Evolutionary conservation across 2,113 vertebrate genomes (phyloP), one percentile per base, ranked within the genome.

Genomic region (Scopus umbretta): DNA sequence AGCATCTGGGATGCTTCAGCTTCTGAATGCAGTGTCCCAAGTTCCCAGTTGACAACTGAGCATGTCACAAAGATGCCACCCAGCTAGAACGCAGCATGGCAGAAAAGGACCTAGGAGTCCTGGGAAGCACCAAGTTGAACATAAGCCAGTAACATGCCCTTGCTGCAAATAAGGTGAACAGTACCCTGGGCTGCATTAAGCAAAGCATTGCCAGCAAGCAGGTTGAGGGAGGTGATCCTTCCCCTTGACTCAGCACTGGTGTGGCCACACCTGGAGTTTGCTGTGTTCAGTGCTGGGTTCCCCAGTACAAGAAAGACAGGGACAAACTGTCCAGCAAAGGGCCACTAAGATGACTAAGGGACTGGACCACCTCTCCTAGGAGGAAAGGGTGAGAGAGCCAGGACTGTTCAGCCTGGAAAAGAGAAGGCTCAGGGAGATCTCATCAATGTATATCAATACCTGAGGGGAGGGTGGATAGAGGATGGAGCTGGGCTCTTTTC

Each of bases 41-140:
- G 52, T 32, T 26, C 53, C 32, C 58, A 19, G 34, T 0, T 0
- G 0, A 50, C 58, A 55, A 10, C 11, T 1, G 3, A 79, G 36
- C 36, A 62, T 7, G n/a, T 19, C 70, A 52, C 38, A 50, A 12
- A 32, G 34, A 61, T 38, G 34, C 16, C 74, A 82, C 13, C 18
- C 30, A 38, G 17, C 38, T 40, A 40, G 61, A 80, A 72, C 1
- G 5, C 45, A 90, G 79, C 36, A 49, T 52, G 45, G 11, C 42
- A 58, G 42, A 68, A 71, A 52, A 65, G 34, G 38, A 45, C 36
- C 32, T 42, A 9, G 21, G 23, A 9, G 26, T 43, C 36, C 42
- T 49, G 27, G n/a, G 30, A 53, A 49, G 27, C 58, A 63, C 16
- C 13, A 30, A 43, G n/a, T 4, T 63, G 62, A 49, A 22, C 38